Percentiles rank a stretch among this genome's conserved stretches.
phyloP scores from a whole-genome alignment of 23 tunicate species.

The Ascidia mentula region DNA sequence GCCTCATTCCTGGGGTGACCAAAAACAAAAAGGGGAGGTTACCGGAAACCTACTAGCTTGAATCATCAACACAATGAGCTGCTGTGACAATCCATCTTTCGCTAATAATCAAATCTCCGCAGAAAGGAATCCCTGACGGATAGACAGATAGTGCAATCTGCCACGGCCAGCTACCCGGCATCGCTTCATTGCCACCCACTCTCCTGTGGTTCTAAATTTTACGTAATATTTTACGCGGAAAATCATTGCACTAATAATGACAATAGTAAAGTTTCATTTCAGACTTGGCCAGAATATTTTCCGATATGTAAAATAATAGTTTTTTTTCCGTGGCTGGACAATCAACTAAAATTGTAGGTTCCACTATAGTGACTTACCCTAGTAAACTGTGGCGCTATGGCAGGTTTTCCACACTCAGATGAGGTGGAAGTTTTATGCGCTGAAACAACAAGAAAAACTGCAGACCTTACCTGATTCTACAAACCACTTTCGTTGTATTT shows the following conservation, averaged over 20 bases:
- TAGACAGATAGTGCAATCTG: background rate
- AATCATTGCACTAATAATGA: background rate
- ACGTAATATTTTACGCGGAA: no score
- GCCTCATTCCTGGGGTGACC: no score
- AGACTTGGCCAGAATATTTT: no score
- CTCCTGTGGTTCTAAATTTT: background rate
- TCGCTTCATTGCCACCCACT: background rate
- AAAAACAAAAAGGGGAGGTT: no score
- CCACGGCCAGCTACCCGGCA: background rate
- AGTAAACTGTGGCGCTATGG: background rate
- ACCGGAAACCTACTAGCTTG: no score
- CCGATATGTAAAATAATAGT: no score
- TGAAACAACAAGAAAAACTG: no score
- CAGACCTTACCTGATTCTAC: no score
- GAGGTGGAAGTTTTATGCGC: no score
- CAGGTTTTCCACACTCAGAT: background rate
- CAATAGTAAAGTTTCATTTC: background rate
- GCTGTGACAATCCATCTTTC: background rate
- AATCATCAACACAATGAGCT: background rate
- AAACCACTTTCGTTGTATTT: no score
- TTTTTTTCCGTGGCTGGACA: no score
- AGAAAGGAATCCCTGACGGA: background rate
- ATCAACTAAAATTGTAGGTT: no score
- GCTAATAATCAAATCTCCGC: background rate
- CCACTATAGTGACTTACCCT: conserved; percentile 3